phyloP scores from a whole-genome alignment of 2,113 vertebrate genomes.

The Mesocricetus auratus region DNA sequence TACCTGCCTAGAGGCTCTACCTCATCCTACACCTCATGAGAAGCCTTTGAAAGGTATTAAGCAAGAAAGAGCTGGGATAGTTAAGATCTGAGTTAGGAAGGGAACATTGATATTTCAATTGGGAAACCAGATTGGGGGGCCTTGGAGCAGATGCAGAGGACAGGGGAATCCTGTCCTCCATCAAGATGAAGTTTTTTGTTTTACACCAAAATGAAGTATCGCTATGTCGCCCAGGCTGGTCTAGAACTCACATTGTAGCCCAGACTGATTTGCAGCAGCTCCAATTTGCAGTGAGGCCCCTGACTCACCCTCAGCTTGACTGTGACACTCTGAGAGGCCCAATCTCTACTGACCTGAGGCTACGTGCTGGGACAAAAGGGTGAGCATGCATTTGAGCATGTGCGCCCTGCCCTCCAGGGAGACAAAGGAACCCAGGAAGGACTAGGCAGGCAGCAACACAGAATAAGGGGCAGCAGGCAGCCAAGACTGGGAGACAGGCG shows the following conservation, averaged over 20 bases:
- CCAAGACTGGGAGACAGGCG: not conserved
- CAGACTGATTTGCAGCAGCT: not conserved
- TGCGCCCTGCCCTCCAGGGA: not conserved
- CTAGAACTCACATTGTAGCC: not conserved
- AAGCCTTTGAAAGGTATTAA: not conserved
- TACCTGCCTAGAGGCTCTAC: not conserved
- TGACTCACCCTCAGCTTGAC: not conserved
- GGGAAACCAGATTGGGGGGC: not conserved
- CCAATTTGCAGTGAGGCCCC: not conserved
- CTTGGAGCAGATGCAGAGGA: not conserved
- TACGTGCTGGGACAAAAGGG: not conserved
- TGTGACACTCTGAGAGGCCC: not conserved
- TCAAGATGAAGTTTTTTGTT: not conserved
- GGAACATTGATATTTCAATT: not conserved
- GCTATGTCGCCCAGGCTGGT: too few species aligned
- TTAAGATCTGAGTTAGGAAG: not conserved
- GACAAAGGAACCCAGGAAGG: not conserved
- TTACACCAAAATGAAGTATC: not conserved
- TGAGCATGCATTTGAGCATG: too few species aligned
- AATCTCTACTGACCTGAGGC: not conserved
- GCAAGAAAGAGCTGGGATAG: not conserved
- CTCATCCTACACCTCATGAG: not conserved
- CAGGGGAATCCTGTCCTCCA: not conserved
- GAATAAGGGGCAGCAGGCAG: too few species aligned
- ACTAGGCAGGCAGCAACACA: rapidly evolving